Conservation (phyloP, 2,797 vertebrate genomes). For the Coranthus polyacanthus region DNA sequence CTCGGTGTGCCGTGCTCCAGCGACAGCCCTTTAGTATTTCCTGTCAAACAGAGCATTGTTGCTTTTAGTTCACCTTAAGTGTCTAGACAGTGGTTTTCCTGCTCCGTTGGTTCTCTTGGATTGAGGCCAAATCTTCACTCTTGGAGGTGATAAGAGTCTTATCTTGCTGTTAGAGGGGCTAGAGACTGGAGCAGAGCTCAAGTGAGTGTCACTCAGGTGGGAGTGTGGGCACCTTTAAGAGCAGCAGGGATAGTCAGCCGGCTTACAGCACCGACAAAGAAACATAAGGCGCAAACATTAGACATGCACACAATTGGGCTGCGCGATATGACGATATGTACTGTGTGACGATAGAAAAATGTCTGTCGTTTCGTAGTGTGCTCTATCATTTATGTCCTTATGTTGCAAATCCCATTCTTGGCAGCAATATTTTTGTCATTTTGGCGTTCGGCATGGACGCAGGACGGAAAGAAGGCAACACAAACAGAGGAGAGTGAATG, state of each 20-base stretch:
- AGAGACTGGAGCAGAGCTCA: constrained; percentile 83
- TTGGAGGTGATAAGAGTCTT: constrained; percentile 88
- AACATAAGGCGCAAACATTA: constrained; percentile 38
- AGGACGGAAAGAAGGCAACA: too few species aligned
- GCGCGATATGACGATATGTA: too few species aligned
- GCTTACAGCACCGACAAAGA: constrained; percentile 57
- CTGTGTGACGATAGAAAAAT: too few species aligned
- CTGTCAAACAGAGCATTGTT: constrained; percentile 87
- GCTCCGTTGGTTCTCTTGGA: constrained; percentile 87
- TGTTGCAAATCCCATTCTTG: too few species aligned
- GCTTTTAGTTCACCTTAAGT: constrained; percentile 87
- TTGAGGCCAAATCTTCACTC: constrained; percentile 89
- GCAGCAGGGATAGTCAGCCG: constrained; percentile 72
- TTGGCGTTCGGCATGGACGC: too few species aligned
- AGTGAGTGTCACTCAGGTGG: constrained; percentile 88
- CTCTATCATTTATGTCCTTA: too few species aligned
- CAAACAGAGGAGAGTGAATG: too few species aligned
- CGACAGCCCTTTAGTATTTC: constrained; percentile 87
- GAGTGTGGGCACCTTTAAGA: constrained; percentile 80
- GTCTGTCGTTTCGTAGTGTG: too few species aligned
- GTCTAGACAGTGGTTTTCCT: constrained; percentile 90
- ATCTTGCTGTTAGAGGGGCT: constrained; percentile 86
- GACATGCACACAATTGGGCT: constrained; percentile 15
- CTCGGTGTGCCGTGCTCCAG: constrained; percentile 76
- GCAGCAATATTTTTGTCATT: too few species aligned